Evolutionary conservation across 2,797 vertebrate species (phyloP).

Genomic region (Gadopsis bispinosus): DNA sequence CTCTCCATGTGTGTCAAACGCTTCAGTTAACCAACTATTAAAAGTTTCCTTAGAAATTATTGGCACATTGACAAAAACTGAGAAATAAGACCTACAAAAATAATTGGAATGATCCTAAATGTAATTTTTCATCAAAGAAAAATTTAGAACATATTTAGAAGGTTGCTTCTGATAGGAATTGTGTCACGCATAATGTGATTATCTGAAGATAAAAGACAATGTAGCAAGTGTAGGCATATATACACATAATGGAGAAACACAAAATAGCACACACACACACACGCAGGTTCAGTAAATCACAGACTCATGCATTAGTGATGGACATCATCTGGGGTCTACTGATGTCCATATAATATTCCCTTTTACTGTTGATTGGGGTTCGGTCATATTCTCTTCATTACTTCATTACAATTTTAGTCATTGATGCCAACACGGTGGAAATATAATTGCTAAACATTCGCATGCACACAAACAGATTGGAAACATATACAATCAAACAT

Average conservation of each 20-base stretch:
- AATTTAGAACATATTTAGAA: conserved; percentile 28
- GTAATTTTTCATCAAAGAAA: conserved; percentile 24
- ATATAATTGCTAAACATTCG: conserved; percentile 38
- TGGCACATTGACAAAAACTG: conserved; percentile 26
- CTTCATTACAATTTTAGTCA: conserved; percentile 65
- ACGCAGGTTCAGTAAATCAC: conserved; percentile 62
- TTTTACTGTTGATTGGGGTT: conserved; percentile 64
- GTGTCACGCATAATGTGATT: conserved; percentile 50
- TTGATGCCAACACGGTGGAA: conserved; percentile 38
- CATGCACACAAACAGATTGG: conserved; percentile 25
- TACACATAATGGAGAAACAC: conserved; percentile 15
- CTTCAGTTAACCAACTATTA: conserved; percentile 4
- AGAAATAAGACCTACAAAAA: conserved; percentile 12
- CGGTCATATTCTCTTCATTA: conserved; percentile 61
- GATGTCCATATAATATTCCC: conserved; percentile 73
- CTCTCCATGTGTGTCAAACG: background rate
- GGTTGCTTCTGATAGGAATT: conserved; percentile 26
- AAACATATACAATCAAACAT: conserved; percentile 48
- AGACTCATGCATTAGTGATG: conserved; percentile 75
- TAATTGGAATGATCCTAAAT: conserved; percentile 12
- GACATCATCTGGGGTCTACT: conserved; percentile 68
- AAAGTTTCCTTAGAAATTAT: conserved; percentile 25
- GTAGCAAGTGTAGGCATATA: conserved; percentile 19
- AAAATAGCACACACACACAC: conserved; percentile 4
- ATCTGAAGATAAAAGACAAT: conserved; percentile 45